A percentile compares a stretch with the other conserved stretches of the same genome.
These are phyloP conservation scores for Stichopus horrens DNA, from an alignment of 53 echinoderm and acorn worm genomes.

Conservation along the genomic window DNA sequence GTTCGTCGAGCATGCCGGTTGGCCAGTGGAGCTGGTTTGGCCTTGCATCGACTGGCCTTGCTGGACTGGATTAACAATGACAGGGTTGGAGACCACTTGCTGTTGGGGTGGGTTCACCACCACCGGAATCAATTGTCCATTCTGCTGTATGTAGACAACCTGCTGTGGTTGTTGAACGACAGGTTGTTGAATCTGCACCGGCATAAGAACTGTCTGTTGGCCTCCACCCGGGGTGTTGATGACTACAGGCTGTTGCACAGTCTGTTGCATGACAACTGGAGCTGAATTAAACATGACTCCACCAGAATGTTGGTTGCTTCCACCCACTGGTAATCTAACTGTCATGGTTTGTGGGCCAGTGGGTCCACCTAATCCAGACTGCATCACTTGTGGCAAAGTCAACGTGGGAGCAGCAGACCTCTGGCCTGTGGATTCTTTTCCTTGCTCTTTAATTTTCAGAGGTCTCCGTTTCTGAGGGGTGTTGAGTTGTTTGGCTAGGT, in stretches of 20 bases:
- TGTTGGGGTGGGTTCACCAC: conserved; percentile 75
- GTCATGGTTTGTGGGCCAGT: conserved; percentile 62
- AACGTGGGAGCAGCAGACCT: conserved; percentile 44
- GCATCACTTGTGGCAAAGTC: conserved; percentile 49
- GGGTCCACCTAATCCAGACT: conserved; percentile 29
- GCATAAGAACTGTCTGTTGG: conserved; percentile 54
- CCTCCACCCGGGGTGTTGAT: conserved; percentile 56
- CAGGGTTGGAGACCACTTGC: conserved; percentile 45
- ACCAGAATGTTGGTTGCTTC: conserved; percentile 47
- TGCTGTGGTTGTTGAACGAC: conserved; percentile 68
- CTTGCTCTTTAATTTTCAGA: conserved; percentile 56
- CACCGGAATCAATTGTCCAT: conserved; percentile 92
- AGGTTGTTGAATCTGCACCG: conserved; percentile 57
- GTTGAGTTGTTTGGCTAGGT: conserved; percentile 42
- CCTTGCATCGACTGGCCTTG: conserved; percentile 17
- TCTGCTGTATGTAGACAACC: conserved; percentile 93
- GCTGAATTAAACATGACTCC: conserved; percentile 63
- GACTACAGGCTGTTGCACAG: conserved; percentile 32
- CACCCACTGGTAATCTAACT: conserved; percentile 70
- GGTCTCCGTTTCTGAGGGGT: conserved; percentile 54
- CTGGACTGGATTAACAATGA: conserved; percentile 48
- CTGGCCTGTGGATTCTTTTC: neutral
- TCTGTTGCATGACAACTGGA: conserved; percentile 65
- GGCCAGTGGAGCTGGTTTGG: neutral
- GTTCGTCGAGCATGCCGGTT: neutral